These are phyloP conservation scores for Drosophila seguyi DNA, from an alignment of 1,140 invertebrate genomes.

Conservation along the genomic window DNA sequence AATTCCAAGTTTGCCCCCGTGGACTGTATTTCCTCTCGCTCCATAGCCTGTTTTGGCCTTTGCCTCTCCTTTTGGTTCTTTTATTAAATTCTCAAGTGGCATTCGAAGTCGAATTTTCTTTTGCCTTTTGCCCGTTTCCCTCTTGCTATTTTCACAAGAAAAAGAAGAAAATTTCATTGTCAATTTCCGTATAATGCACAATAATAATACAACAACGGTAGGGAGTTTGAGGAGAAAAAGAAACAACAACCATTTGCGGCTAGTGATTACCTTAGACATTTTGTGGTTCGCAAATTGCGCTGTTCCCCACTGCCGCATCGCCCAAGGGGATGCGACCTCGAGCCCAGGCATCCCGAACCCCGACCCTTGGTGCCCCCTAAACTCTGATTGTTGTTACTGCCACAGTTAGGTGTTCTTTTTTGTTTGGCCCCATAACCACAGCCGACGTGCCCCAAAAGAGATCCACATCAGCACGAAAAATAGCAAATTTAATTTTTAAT, in stretches of 20 bases:
- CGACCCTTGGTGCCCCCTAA: background rate
- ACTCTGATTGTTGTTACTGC: conserved; percentile 44
- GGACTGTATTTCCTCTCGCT: conserved; percentile 13
- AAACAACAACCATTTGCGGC: conserved; percentile 77
- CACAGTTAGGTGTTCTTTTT: conserved; percentile 24
- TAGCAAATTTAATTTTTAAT: conserved; percentile 76
- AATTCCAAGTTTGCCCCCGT: conserved; percentile 63
- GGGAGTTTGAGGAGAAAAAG: conserved; percentile 23
- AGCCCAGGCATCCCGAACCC: background rate
- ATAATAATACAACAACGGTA: conserved; percentile 66
- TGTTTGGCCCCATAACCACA: conserved; percentile 31
- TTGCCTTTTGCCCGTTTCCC: conserved; percentile 32
- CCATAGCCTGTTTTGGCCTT: conserved; percentile 1
- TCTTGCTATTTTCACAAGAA: conserved; percentile 66
- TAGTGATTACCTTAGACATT: conserved; percentile 81
- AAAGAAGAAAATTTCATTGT: conserved; percentile 72
- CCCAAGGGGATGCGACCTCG: conserved; percentile 62
- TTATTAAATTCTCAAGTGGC: conserved; percentile 81
- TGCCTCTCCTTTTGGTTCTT: conserved; percentile 47
- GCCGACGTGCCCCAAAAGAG: conserved; percentile 43
- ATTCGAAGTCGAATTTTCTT: conserved; percentile 70
- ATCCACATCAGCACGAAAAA: conserved; percentile 58
- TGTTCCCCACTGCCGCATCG: conserved; percentile 50
- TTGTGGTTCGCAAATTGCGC: conserved; percentile 79
- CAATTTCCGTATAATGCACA: conserved; percentile 82